These are phyloP conservation scores for Sinotaia quadrata DNA, from an alignment of 2,888 invertebrate genomes.

Conservation along the genomic window DNA sequence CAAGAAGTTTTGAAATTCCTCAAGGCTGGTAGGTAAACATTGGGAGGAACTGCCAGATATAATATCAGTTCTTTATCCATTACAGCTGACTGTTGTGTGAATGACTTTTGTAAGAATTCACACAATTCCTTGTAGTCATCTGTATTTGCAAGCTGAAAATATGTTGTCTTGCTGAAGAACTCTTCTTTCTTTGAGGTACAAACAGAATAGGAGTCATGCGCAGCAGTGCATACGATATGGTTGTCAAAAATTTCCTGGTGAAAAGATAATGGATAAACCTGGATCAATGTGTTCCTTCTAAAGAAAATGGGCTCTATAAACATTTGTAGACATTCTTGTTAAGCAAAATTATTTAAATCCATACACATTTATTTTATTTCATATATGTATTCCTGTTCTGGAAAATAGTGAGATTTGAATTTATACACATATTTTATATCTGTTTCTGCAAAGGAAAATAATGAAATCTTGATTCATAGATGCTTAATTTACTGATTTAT, in stretches of 20 bases:
- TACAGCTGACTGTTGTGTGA: neutral
- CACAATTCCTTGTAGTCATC: conserved; percentile 23
- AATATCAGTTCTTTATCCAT: conserved; percentile 27
- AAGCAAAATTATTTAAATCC: too few relatives aligned
- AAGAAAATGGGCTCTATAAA: too few relatives aligned
- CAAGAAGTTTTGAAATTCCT: conserved; percentile 26
- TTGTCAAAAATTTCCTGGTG: conserved; percentile 29
- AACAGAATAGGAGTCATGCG: conserved; percentile 10
- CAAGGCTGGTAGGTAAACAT: conserved; percentile 26
- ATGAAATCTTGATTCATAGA: too few relatives aligned
- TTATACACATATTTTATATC: too few relatives aligned
- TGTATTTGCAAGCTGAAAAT: neutral
- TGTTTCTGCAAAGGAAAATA: too few relatives aligned
- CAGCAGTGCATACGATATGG: conserved; percentile 11
- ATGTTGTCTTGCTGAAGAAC: conserved; percentile 9
- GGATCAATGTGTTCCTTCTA: neutral
- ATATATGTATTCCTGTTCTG: too few relatives aligned
- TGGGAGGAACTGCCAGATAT: conserved; percentile 33
- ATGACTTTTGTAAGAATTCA: neutral
- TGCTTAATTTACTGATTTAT: too few relatives aligned
- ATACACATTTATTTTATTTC: too few relatives aligned
- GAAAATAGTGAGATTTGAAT: too few relatives aligned
- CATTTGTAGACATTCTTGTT: too few relatives aligned
- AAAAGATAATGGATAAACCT: neutral
- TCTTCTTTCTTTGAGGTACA: conserved; percentile 21